Evolutionary conservation across 2,888 invertebrate genomes (phyloP), one percentile per base, ranked within the genome.

Genomic region (Epinotia demarniana): DNA sequence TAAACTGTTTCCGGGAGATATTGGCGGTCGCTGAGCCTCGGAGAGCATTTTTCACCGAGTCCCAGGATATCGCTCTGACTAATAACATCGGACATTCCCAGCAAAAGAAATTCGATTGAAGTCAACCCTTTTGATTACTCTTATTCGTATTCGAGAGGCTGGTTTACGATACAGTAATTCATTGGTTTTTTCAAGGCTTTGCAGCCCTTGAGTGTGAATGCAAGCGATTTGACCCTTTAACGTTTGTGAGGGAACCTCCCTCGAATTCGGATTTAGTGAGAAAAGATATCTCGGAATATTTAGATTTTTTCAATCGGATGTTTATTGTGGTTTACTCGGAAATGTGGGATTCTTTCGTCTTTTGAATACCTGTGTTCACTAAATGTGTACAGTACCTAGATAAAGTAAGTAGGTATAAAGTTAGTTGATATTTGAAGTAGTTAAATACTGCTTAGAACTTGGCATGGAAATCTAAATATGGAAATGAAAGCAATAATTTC

Each of bases 1-100:
- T 88, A 90, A 88, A 88, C 88, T 86, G 84, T 86, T 86, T 86
- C 78, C 81, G 79, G 81, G 86, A 90, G 87, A 88, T 89, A 90
- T 90, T 89, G 87, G 89, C 87, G 90, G 89, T 87, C 84, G 83
- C 79, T 83, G 86, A 82, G 83, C 70, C 80, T 82, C 81, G 79
- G 78, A 79, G 80, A 84, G 81, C 83, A 87, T 89, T 89, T 90
- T 88, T 89, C 86, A 89, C 86, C 61, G 81, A 81, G 82, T 85
- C 84, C 84, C 83, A 78, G 83, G 86, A 85, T 86, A 86, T 86
- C 82, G 84, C 84, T 83, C 84, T 84, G 82, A 85, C 87, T 86
- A 86, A 87, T 87, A 86, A 86, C 85, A 84, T 84, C 77, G 84
- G 84, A 85, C 83, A 82, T 83, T 84, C 81, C 66, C 79, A 80